Base-by-base conservation (phyloP, 2,113 vertebrate species). In the Calypte anna region DNA sequence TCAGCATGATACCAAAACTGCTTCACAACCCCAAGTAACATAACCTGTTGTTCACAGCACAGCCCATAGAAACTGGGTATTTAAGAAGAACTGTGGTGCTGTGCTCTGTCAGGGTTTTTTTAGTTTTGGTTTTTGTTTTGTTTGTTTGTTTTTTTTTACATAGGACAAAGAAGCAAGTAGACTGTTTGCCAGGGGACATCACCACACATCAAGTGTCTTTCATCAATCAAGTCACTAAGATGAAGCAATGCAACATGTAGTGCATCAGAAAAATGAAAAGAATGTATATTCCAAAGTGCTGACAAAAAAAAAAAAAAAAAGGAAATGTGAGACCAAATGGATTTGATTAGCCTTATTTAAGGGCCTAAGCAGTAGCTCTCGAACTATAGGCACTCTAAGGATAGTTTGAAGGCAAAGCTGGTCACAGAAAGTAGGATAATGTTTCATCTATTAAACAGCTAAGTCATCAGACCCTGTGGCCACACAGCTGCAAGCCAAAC, bases 161-260 rank as follows among this genome's bases (percentile, higher is more conserved):
- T 21, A 69, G 93, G 22, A 38, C 76, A 95, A 86, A 51, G 20
- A 72, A 75, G 69, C 20, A 86, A 70, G 78, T 73, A 73, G 75
- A 93, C 64, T 92, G 92, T 53, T 85, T 73, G 66, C 40, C 50
- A 21, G 9, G 46, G 73, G 96, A 91, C 73, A 89, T 94, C 72
- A 92, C 67, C 13, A 19, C 92, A 66, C 13, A 78, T 90, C 69
- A 97, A 63, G 69, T 89, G 33, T 80, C 76, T 83, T 88, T 81
- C 81, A 86, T 86, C 80, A 50, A 6, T 74, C 86, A 70, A 40
- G 28, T 88, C 89, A 84, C 86, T 51, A 59, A 93, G 72, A 91
- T 44, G 87, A 91, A 95, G 67, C 76, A 91, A 68, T 53, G 58
- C 9, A 86, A 57, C 77, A 84, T 92, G 58, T 40, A 83, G 64